Evolutionary conservation across 2,888 invertebrate genomes (phyloP), one percentile per base, ranked within the genome.

Genomic region (Apamea epomidion): DNA sequence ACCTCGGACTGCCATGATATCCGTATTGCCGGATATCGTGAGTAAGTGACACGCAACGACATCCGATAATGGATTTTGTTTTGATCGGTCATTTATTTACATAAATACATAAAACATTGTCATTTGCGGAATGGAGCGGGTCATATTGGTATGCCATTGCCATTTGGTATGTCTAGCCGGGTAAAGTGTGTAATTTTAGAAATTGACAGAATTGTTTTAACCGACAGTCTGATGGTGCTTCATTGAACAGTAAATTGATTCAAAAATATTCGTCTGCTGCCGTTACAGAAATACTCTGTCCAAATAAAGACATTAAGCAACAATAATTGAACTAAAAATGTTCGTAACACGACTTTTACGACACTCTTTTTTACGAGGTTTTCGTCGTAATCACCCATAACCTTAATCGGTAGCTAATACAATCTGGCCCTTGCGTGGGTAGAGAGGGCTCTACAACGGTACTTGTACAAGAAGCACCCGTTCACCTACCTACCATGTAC

Each of bases 61-160:
- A 85, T 75, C 80, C 89, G 87, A 87, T 93, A 93, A 91, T 93
- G 93, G 92, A 86, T 91, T 91, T 91, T 89, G 88, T 91, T 91
- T 87, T 85, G 90, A 88, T 87, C 80, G 88, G 81, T 81, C 83
- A 88, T 87, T 84, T 85, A 89, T 91, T 91, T 88, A 90, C 92
- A 91, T 90, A 89, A 88, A 90, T 89, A 85, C 88, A 90, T 90
- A 87, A 90, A 88, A 84, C 84, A 88, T 90, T 68, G 72, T 87
- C 69, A 82, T 85, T 77, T 84, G 60, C 78, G 73, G 71, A 80
- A 74, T 75, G 81, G 82, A 74, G 75, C 60, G 67, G 83, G 79
- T 83, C 83, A 79, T 75, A 80, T 82, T 60, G 77, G 62, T 71
- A 82, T 74, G 81, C 69, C 77, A 81, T 74, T 79, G 37, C 58